Percentiles rank a stretch among this genome's conserved stretches.
phyloP scores from a whole-genome alignment of 2,113 vertebrate genomes.

The Poecilia latipinna region DNA sequence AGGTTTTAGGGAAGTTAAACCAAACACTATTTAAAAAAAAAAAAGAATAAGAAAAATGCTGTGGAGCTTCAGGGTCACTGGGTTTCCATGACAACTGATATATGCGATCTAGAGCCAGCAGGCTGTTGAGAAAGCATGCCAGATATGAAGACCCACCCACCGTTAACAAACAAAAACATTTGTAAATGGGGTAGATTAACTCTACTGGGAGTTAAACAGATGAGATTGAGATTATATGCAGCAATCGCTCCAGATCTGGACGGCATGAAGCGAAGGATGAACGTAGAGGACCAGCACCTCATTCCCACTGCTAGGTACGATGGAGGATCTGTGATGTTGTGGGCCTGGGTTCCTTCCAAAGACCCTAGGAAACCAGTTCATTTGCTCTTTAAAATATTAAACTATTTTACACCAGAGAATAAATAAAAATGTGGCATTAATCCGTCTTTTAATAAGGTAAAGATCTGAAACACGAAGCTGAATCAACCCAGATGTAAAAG shows the following conservation, averaged over 20 bases:
- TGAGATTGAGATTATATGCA: background rate
- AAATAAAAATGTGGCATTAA: too few species aligned
- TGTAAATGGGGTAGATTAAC: background rate
- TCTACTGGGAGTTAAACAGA: background rate
- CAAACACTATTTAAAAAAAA: background rate
- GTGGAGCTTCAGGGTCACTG: background rate
- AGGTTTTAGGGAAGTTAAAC: background rate
- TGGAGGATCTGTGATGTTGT: too few species aligned
- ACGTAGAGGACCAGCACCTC: too few species aligned
- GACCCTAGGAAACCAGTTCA: too few species aligned
- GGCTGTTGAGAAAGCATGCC: background rate
- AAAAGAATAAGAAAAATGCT: background rate
- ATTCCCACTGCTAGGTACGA: too few species aligned
- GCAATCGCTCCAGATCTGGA: background rate
- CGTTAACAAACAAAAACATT: background rate
- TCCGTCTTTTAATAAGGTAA: too few species aligned
- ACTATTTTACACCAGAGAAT: too few species aligned
- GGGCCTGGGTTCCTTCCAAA: too few species aligned
- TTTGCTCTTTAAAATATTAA: too few species aligned
- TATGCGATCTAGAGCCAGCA: background rate
- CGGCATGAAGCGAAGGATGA: too few species aligned
- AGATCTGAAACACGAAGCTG: too few species aligned
- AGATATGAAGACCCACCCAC: background rate
- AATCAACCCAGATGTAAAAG: too few species aligned
- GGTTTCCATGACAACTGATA: background rate